Conservation (phyloP, 2,113 vertebrate genomes). For the Geococcyx californianus region DNA sequence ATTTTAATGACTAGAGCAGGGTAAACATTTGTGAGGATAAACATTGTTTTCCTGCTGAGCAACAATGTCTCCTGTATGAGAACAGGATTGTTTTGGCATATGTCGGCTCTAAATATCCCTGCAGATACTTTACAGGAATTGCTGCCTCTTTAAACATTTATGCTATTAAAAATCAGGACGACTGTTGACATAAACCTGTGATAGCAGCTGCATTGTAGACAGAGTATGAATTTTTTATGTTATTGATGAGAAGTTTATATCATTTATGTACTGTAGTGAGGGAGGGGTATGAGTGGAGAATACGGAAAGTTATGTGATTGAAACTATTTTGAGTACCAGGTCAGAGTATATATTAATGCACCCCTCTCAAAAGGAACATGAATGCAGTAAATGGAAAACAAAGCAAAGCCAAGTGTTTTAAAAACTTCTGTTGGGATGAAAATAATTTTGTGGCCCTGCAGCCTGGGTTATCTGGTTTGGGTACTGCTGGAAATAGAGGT, state of each 20-base stretch:
- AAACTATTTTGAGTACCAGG: slow-evolving; percentile 11
- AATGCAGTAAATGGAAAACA: not conserved
- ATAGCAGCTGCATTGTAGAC: slow-evolving; percentile 65
- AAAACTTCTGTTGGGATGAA: not conserved
- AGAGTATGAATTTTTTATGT: slow-evolving; percentile 73
- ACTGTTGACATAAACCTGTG: slow-evolving; percentile 70
- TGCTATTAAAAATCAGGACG: slow-evolving; percentile 71
- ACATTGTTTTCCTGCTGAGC: slow-evolving; percentile 66
- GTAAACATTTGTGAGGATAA: slow-evolving; percentile 46
- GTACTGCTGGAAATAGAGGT: not conserved
- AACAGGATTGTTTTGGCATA: slow-evolving; percentile 47
- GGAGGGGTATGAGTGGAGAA: slow-evolving; percentile 39
- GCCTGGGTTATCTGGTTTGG: not conserved
- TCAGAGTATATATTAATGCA: not conserved
- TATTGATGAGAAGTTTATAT: slow-evolving; percentile 69
- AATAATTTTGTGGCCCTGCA: not conserved
- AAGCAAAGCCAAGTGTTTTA: not conserved
- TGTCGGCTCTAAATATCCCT: slow-evolving; percentile 49
- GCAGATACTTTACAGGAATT: slow-evolving; percentile 66
- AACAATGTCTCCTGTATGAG: slow-evolving; percentile 55
- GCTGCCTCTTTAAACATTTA: slow-evolving; percentile 72
- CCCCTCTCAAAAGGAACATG: not conserved
- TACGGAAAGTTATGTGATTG: slow-evolving; percentile 4
- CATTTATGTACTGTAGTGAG: slow-evolving; percentile 64
- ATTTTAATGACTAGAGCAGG: slow-evolving; percentile 11